Evolutionary conservation across 2,797 vertebrate genomes (phyloP).

Genomic region (Pseudomugil gertrudae): DNA sequence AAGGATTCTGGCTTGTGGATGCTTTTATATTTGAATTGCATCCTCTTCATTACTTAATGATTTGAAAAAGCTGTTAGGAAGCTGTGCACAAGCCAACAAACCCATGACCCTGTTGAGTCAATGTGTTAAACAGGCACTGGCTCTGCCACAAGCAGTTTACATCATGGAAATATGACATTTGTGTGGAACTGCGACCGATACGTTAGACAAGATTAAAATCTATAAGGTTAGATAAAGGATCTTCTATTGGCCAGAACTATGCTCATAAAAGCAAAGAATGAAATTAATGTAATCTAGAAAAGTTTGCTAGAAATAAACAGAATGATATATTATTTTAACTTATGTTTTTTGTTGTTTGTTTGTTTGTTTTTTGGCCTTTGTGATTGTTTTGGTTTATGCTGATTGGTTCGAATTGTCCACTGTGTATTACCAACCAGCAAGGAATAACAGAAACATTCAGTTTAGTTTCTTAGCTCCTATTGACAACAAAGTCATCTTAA

Average conservation of each 20-base stretch:
- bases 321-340: neutral
- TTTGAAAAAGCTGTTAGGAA: conserved; percentile 79
- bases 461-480: neutral
- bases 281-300: neutral
- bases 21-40: conserved; percentile 81
- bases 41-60: conserved; percentile 81
- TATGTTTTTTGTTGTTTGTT: too few species aligned
- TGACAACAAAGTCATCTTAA: neutral
- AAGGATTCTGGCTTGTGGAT: conserved; percentile 74
- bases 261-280: neutral
- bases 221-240: neutral
- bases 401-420: neutral
- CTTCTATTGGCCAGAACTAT: neutral
- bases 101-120: conserved; percentile 75
- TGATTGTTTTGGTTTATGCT: neutral
- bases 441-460: neutral
- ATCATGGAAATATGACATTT: conserved; percentile 39
- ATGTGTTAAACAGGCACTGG: conserved; percentile 72
- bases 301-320: neutral
- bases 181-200: conserved; percentile 11
- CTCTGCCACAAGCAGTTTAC: conserved; percentile 44
- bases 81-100: conserved; percentile 72
- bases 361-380: neutral
- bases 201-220: conserved; percentile 15
- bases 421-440: neutral